A percentile compares a stretch with the other conserved stretches of the same genome.
These are phyloP conservation scores for Platycnemis pennipes DNA, from an alignment of 2,888 invertebrate genomes.

Conservation along the genomic window DNA sequence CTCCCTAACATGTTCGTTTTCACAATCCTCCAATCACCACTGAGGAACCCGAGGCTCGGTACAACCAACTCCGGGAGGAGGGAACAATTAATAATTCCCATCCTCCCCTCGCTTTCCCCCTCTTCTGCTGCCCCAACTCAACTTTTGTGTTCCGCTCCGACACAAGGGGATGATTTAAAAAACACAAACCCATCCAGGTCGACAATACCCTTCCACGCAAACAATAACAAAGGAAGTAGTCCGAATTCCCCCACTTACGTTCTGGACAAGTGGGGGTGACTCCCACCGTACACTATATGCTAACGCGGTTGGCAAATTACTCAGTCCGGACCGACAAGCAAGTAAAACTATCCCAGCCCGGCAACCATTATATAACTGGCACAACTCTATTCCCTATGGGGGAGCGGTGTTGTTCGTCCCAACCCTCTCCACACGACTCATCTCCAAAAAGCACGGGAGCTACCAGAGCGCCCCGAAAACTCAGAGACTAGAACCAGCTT, in stretches of 20 bases:
- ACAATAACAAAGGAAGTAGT: neutral
- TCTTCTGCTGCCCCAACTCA: neutral
- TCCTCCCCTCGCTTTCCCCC: neutral
- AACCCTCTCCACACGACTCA: neutral
- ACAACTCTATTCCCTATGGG: neutral
- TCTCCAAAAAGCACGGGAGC: neutral
- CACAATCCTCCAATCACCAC: neutral
- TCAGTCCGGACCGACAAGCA: neutral
- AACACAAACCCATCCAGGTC: neutral
- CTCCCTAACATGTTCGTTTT: too few species aligned
- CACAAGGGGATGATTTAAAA: neutral
- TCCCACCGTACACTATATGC: neutral
- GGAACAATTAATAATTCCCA: neutral
- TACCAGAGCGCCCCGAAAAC: neutral
- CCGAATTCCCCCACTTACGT: neutral
- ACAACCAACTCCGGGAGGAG: neutral
- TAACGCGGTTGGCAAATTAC: neutral
- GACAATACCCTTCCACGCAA: neutral
- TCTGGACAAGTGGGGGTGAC: neutral
- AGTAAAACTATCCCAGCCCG: neutral
- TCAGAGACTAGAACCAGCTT: neutral
- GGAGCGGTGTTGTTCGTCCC: neutral
- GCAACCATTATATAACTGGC: neutral
- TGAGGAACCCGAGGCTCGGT: neutral
- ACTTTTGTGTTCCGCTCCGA: neutral